A percentile compares a stretch with the other conserved stretches of the same genome.
phyloP scores from a whole-genome alignment of 2,888 invertebrate species.

The Trachelus iudaicus region DNA sequence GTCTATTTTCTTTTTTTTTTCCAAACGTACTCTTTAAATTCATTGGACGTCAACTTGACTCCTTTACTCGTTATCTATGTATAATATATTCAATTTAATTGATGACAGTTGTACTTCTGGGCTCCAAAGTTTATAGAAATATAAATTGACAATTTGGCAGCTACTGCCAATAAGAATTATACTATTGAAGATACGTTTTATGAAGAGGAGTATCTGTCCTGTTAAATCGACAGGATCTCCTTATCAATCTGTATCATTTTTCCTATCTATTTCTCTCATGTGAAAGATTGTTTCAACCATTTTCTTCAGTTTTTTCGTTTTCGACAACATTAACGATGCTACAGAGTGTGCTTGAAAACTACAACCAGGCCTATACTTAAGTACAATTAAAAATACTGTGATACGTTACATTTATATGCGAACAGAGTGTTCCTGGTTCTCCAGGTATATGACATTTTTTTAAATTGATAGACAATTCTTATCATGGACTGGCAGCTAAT shows the following conservation, averaged over 20 bases:
- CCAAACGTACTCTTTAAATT: not conserved
- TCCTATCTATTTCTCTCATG: not conserved
- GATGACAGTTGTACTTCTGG: not conserved
- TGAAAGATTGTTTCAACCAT: not conserved
- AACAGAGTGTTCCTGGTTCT: not conserved
- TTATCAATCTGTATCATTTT: not conserved
- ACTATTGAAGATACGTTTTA: not conserved
- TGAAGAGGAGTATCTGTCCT: not conserved
- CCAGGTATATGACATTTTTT: not conserved
- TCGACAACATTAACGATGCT: not conserved
- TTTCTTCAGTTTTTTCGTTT: not conserved
- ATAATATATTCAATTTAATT: not conserved
- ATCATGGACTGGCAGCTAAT: not conserved
- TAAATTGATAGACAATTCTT: not conserved
- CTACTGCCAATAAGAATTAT: conserved; percentile 22
- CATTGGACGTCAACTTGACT: not conserved
- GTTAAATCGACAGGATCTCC: not conserved
- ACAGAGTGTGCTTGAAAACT: conserved; percentile 1
- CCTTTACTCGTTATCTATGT: not conserved
- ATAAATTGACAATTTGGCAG: conserved; percentile 47
- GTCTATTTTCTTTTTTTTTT: not conserved
- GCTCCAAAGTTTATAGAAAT: conserved; percentile 55
- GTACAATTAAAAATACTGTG: conserved; percentile 7
- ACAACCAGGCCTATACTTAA: not conserved
- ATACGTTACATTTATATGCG: conserved; percentile 4